A percentile compares a stretch with the other conserved stretches of the same genome.
Evolutionary conservation across 2,797 vertebrate species (phyloP).

Genomic region (Fundulus diaphanus): DNA sequence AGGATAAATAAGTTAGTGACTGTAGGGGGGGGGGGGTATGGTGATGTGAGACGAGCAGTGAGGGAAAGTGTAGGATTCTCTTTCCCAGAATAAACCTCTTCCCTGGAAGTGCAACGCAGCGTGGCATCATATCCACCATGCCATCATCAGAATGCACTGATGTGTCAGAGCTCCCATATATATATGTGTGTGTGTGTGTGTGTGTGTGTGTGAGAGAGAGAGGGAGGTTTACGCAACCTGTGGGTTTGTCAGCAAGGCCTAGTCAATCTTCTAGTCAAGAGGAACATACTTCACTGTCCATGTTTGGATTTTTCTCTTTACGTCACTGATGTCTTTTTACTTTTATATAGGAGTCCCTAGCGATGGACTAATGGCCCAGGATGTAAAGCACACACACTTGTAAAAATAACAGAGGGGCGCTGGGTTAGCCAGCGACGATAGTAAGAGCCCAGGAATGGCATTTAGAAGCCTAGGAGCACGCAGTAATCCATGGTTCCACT

Average conservation of each 20-base stretch:
- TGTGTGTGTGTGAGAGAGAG: constrained; percentile 5
- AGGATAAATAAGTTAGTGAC: constrained; percentile 17
- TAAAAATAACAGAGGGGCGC: constrained; percentile 57
- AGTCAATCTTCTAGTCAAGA: constrained; percentile 18
- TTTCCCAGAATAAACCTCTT: constrained; percentile 69
- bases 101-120: constrained; percentile 42
- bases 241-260: constrained; percentile 19
- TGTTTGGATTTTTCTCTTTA: constrained; percentile 60
- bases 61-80: constrained; percentile 65
- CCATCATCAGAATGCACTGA: constrained; percentile 7
- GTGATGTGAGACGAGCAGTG: constrained; percentile 34
- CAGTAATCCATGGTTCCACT: constrained; percentile 19
- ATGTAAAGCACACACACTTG: constrained; percentile 47
- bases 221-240: background rate
- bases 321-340: constrained; percentile 56
- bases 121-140: constrained; percentile 34
- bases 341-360: constrained; percentile 43
- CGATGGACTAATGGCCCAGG: constrained; percentile 29
- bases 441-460: constrained; percentile 38
- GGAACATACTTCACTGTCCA: constrained; percentile 17
- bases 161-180: constrained; percentile 2
- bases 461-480: constrained; percentile 28
- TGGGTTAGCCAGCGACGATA: constrained; percentile 9
- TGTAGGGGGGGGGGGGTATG: constrained; percentile 6
- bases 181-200: constrained; percentile 9